These are phyloP conservation scores for Gallinago undulata DNA, from an alignment of 2,113 vertebrate species.

Conservation along the genomic window DNA sequence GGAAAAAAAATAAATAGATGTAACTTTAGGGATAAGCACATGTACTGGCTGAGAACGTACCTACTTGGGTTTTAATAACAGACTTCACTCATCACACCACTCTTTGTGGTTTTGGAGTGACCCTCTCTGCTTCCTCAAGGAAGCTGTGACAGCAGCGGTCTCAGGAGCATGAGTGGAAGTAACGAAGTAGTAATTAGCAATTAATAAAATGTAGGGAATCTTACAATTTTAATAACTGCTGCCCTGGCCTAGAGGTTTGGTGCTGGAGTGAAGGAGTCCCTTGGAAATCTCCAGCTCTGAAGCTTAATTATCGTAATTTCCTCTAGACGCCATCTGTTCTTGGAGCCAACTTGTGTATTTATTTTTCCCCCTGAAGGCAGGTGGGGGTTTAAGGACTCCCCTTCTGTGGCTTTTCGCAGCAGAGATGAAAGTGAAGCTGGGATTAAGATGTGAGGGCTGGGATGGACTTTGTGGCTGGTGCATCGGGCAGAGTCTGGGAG, in stretches of 20 bases:
- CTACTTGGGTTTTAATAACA: neutral
- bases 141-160: neutral
- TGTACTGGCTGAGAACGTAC: neutral
- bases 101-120: neutral
- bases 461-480: neutral
- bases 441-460: neutral
- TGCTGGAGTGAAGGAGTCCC: conserved; percentile 41
- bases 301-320: conserved; percentile 63
- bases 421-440: neutral
- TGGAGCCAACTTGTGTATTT: neutral
- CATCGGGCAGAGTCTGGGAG: neutral
- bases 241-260: conserved; percentile 43
- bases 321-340: conserved; percentile 63
- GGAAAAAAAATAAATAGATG: neutral
- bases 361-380: neutral
- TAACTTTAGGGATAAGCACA: neutral
- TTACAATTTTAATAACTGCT: neutral
- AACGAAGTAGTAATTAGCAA: conserved; percentile 49
- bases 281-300: conserved; percentile 41
- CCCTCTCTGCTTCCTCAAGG: neutral
- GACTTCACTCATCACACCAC: neutral
- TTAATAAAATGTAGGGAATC: conserved; percentile 31
- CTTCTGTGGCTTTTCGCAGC: neutral
- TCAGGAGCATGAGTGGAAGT: conserved; percentile 25
- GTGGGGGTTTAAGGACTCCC: neutral